phyloP scores from a whole-genome alignment of 2,113 vertebrate genomes.

The Phalacrocorax carbo region DNA sequence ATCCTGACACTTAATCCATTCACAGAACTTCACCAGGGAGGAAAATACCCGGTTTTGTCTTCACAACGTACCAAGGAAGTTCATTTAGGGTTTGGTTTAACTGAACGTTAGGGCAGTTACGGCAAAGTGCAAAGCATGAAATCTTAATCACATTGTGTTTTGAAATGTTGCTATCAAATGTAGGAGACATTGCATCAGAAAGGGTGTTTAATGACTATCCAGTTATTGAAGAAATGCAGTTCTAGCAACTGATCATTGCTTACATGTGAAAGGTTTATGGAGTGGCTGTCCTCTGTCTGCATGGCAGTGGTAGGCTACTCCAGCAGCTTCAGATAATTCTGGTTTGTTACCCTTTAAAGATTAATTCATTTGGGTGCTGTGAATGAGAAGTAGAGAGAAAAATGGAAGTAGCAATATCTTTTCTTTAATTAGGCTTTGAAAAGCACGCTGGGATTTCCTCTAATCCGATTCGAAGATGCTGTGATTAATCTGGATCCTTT shows the following conservation, averaged over 20 bases:
- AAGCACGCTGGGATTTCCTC: slow-evolving; percentile 88
- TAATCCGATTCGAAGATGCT: slow-evolving; percentile 94
- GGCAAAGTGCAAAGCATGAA: neutral
- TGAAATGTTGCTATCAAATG: neutral
- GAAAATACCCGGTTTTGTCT: neutral
- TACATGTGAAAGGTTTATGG: neutral
- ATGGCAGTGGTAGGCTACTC: neutral
- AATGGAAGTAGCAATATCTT: neutral
- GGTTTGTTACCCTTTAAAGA: neutral
- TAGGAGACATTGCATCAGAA: neutral
- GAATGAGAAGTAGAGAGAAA: neutral
- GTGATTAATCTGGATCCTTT: slow-evolving; percentile 95
- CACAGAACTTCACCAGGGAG: neutral
- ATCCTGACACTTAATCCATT: neutral
- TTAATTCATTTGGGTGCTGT: neutral
- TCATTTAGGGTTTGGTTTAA: neutral
- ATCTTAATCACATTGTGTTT: neutral
- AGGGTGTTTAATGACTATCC: neutral
- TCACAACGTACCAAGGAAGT: neutral
- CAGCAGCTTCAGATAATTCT: neutral
- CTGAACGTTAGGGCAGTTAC: neutral
- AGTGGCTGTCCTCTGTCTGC: neutral
- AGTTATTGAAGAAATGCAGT: neutral
- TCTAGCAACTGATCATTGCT: neutral
- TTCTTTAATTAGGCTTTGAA: slow-evolving; percentile 83